Base-by-base conservation (phyloP, 1,140 invertebrate species). In the Leptinotarsa defecta region DNA sequence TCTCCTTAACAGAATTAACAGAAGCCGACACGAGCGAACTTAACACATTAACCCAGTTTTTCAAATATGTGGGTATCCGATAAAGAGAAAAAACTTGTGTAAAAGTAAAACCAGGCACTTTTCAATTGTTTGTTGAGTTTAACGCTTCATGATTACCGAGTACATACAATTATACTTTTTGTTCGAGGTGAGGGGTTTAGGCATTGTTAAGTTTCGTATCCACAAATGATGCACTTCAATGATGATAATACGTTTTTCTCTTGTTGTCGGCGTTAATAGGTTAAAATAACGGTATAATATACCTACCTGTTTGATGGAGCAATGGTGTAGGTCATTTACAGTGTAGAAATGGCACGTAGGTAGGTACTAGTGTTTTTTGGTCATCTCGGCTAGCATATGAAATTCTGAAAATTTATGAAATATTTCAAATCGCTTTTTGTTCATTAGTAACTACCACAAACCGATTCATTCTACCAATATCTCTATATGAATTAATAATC, bases 41-140 rank as follows among this genome's bases (percentile, higher is more conserved):
- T 15, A 57, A 57, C 52, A 57, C 52, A 57, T 57, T 57, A 57
- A 57, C 52, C 52, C 13, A 57, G 52, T 57, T 57, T 15, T 19
- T 57, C 52, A 57, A 57, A 57, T 57, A 57, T 15, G 52, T 57
- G 52, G 52, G 52, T 57, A 57, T 57, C 52, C 52, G 52, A 57
- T 57, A 57, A 57, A 57, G 15, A 57, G 52, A 57, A 57, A 57
- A 57, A 57, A 57, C 52, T 19, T 17, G 52, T 57, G 52, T 5
- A 57, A 57, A 57, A 57, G 52, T 57, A 57, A 57, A 57, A 57
- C 52, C 52, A 13, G 15, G 17, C 52, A 57, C 52, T 57, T 57
- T 57, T 57, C 52, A 57, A 57, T 57, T 57, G 52, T 57, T 13
- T 57, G 52, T 57, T 57, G n/a, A 13, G 13, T 19, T 57, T 57